A percentile compares a stretch with the other conserved stretches of the same genome.
phyloP scores from a whole-genome alignment of 2,888 invertebrate species.

The Agrochola lota region DNA sequence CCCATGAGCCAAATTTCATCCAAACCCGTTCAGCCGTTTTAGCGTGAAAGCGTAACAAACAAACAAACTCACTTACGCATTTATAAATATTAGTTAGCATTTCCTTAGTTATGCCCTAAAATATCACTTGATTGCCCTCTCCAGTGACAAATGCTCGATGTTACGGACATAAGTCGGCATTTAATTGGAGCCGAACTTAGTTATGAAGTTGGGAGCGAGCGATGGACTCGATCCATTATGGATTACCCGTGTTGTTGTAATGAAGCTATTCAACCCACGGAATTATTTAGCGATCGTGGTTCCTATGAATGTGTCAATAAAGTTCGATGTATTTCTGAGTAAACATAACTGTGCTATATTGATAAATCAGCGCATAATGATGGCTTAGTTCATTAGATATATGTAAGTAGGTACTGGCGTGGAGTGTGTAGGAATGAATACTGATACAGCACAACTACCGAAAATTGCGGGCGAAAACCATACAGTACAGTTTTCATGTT shows the following conservation, averaged over 20 bases:
- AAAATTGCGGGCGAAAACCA: neutral
- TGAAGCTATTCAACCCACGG: slow-evolving; percentile 80
- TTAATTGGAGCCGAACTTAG: slow-evolving; percentile 82
- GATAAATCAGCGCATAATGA: neutral
- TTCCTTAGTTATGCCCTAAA: neutral
- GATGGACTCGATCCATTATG: slow-evolving; percentile 79
- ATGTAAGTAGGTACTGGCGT: neutral
- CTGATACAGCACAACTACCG: no score
- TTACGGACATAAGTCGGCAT: slow-evolving; percentile 75
- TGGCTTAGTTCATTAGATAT: neutral
- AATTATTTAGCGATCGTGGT: slow-evolving; percentile 65
- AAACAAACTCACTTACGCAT: no score
- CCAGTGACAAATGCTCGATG: slow-evolving; percentile 57
- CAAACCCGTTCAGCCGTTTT: no score
- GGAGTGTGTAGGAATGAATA: neutral
- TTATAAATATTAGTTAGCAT: no score
- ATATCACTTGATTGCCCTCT: slow-evolving; percentile 43
- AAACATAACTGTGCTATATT: slow-evolving; percentile 8
- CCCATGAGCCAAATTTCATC: no score
- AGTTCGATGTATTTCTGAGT: slow-evolving; percentile 27
- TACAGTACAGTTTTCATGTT: neutral
- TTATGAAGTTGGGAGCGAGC: slow-evolving; percentile 73
- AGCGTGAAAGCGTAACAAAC: no score
- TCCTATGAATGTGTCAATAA: slow-evolving; percentile 48
- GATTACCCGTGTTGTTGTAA: slow-evolving; percentile 80